phyloP scores from a whole-genome alignment of 2,113 vertebrate genomes.

The Tympanuchus pallidicinctus region DNA sequence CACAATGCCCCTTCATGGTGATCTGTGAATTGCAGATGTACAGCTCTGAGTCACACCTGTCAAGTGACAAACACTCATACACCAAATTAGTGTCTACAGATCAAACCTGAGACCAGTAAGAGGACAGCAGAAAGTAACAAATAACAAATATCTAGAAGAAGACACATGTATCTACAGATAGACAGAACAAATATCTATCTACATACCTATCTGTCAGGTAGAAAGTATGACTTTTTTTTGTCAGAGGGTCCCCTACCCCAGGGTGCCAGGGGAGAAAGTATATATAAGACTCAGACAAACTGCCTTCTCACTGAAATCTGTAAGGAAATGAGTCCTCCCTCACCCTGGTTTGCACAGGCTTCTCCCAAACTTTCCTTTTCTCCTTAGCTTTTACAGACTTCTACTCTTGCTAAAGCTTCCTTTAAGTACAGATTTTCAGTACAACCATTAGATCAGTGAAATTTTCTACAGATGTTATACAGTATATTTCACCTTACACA shows the following conservation, averaged over 20 bases:
- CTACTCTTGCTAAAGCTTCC: not conserved
- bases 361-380: not conserved
- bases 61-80: not conserved
- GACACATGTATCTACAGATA: too few species aligned
- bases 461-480: not conserved
- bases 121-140: not conserved
- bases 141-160: not conserved
- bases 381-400: not conserved
- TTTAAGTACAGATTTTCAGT: not conserved
- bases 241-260: not conserved
- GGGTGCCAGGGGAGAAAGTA: not conserved
- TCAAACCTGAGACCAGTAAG: not conserved
- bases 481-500: not conserved
- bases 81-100: not conserved
- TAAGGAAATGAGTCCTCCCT: not conserved
- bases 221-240: not conserved
- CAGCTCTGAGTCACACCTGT: not conserved
- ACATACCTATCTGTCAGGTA: not conserved
- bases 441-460: not conserved
- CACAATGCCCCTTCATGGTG: not conserved
- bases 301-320: not conserved
- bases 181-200: too few species aligned
- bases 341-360: not conserved
- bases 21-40: not conserved
- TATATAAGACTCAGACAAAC: not conserved